These are phyloP conservation scores for Ophthalmolycus amberensis DNA, from an alignment of 2,113 vertebrate species.

Conservation along the genomic window DNA sequence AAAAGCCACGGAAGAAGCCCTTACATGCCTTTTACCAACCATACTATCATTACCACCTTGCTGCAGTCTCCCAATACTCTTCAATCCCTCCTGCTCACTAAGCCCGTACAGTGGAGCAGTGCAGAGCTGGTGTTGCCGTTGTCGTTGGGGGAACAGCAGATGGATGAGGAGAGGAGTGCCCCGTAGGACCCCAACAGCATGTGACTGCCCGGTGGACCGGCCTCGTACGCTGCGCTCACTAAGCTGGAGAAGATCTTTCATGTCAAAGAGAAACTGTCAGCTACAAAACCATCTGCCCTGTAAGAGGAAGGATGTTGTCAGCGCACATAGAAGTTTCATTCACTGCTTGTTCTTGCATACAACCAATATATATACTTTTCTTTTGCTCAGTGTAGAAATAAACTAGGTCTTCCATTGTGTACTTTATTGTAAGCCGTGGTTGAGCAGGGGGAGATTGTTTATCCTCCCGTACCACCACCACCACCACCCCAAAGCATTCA, in stretches of 20 bases:
- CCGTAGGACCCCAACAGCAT: slow-evolving; percentile 13
- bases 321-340: slow-evolving; percentile 19
- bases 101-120: slow-evolving; percentile 30
- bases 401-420: neutral
- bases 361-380: neutral
- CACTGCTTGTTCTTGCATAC: neutral
- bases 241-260: slow-evolving; percentile 39
- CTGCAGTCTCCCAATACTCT: slow-evolving; percentile 44
- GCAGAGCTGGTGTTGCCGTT: slow-evolving; percentile 31
- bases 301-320: slow-evolving; percentile 32
- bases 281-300: neutral
- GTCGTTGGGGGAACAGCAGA: slow-evolving; percentile 40
- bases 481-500: neutral
- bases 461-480: neutral
- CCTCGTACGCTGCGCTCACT: slow-evolving; percentile 24
- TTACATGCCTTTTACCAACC: neutral
- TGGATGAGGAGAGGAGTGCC: slow-evolving; percentile 33
- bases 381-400: neutral
- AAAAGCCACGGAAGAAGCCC: neutral
- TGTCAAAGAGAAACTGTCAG: slow-evolving; percentile 17
- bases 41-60: slow-evolving; percentile 33
- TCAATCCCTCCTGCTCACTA: slow-evolving; percentile 45
- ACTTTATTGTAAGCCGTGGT: neutral
- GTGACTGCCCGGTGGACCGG: neutral
- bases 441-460: slow-evolving; percentile 18